Base-by-base conservation (phyloP, 2,113 vertebrate species). In the Elgaria multicarinata region DNA sequence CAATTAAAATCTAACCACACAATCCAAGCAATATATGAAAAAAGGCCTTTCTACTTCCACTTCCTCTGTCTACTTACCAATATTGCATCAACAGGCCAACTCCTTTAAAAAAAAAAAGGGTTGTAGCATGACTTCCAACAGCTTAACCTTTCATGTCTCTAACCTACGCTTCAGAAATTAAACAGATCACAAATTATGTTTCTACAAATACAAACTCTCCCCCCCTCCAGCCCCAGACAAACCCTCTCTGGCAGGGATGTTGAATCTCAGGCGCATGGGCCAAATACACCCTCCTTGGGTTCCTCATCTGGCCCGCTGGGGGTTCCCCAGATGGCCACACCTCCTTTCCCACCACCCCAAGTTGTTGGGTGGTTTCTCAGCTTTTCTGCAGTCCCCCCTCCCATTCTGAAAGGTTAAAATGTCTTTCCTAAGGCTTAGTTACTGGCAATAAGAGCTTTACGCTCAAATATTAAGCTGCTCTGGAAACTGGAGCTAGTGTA, bases 1-100 rank as follows among this genome's bases (percentile, higher is more conserved):
- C n/a, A 79, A 83, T 84, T 90, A 86, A 94, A 93, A 90, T 20
- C 31, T 64, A 58, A 87, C 12, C 44, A 50, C 83, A 72, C 31
- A 87, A 74, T 83, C 69, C 74, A 44, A 83, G 58, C 71, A 83
- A 83, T 83, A 66, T 55, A 90, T 55, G n/a, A 83, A 75, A 58
- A 76, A 87, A 83, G 28, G 53, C n/a, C n/a, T 62, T 87, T 6
- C 58, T 80, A 1, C 33, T 85, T 9, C 64, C 85, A 1, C 36
- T 91, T 90, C 58, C 81, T 76, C 0, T 0, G 20, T 87, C 46
- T 2, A 0, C 5, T 22, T 42, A 87, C n/a, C 53, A n/a, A 67
- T 69, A 20, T 77, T 90, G 18, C 44, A 67, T 87, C 20, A 76
- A 44, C 72, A 83, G 28, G 1, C 50, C 31, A 91, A 33, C 71